phyloP scores from a whole-genome alignment of 2,888 invertebrate species.

The Caenorhabditis zanzibari region DNA sequence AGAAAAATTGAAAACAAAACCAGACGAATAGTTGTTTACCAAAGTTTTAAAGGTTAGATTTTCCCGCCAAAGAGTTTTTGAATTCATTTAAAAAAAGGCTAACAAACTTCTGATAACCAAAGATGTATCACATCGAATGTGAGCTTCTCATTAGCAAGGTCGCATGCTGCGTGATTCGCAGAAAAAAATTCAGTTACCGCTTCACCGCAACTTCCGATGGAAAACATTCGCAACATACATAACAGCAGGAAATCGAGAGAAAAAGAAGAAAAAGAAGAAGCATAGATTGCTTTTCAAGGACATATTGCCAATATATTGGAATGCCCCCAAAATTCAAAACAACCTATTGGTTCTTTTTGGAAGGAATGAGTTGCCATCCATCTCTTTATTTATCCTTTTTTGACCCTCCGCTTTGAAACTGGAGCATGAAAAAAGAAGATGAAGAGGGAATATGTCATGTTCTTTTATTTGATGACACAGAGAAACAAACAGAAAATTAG shows the following conservation, averaged over 20 bases:
- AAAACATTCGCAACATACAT: slow-evolving; percentile 11
- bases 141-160: background rate
- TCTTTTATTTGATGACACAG: slow-evolving; percentile 6
- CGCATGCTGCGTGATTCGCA: background rate
- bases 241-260: background rate
- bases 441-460: slow-evolving; percentile 6
- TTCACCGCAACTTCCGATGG: background rate
- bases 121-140: background rate
- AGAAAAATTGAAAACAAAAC: background rate
- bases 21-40: too few species aligned
- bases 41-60: too few species aligned
- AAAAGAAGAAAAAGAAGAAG: slow-evolving; percentile 1
- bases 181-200: background rate
- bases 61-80: too few species aligned
- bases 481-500: slow-evolving; percentile 31
- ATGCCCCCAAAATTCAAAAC: background rate
- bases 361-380: background rate
- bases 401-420: background rate
- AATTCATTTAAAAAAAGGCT: too few species aligned
- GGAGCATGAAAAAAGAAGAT: background rate
- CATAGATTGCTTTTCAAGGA: slow-evolving; percentile 25
- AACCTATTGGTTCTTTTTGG: background rate
- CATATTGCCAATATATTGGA: slow-evolving; percentile 7
- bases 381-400: background rate
- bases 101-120: too few species aligned